Base-by-base conservation (phyloP, 2,113 vertebrate species). In the Lutjanus erythropterus region DNA sequence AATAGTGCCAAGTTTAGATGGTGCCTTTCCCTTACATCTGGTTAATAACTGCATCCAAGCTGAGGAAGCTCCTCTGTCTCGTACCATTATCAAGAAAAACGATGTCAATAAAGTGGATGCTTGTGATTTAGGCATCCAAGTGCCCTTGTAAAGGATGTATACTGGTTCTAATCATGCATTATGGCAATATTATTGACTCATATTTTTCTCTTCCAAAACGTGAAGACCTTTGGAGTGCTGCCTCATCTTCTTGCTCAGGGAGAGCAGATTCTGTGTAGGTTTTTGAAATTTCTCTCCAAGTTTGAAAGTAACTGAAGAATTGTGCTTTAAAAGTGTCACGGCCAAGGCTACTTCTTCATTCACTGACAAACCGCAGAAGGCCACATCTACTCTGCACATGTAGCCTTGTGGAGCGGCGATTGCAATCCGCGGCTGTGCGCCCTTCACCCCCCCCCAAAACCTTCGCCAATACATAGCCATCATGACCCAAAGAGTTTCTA, bases 1-100 rank as follows among this genome's bases (percentile, higher is more conserved):
- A 83, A 87, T 62, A 67, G 70, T 79, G 86, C 78, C 86, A 86
- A 75, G 81, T 84, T 78, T 71, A 88, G 82, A 83, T 75, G 66
- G 44, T 42, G 73, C 66, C 67, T 59, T 53, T 53, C 68, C 65
- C 44, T 44, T 60, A 44, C 70, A 83, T 88, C 74, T 89, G 84
- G 71, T 81, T 91, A 90, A 91, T 91, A 88, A 86, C 78, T 79
- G 66, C 73, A 42, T 37, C 64, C 68, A 35, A 46, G 84, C 82
- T 78, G 80, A 84, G 81, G 84, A 87, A 81, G 88, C 83, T 78
- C 76, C 76, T 59, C 83, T 79, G 79, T 74, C 83, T 81, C 35
- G 18, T 29, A 46, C 72, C 71, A 73, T 88, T 88, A 89, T 79
- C n/a, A 85, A 89, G 90, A 93, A 89, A 91, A 90, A 89, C 53